Base-by-base conservation (phyloP, 2,113 vertebrate species). In the Cathartes aura region DNA sequence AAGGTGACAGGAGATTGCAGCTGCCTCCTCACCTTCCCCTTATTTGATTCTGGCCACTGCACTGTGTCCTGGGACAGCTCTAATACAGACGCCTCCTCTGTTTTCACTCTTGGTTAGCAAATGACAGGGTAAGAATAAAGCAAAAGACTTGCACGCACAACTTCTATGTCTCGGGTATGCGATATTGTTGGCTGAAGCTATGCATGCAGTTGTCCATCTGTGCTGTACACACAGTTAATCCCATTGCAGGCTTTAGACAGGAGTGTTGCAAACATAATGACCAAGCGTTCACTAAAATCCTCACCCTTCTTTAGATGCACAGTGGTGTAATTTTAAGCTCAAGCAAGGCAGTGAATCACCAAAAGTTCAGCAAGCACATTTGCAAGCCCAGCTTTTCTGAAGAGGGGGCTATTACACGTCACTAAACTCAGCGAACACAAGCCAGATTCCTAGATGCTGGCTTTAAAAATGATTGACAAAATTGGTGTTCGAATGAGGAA, bases 161-260 rank as follows among this genome's bases (percentile, higher is more conserved):
- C 4, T 3, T 0, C 53, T 6, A 2, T 16, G 12, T 11, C 60
- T 50, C 24, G 3, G 12, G 10, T 12, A 29, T 59, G 42, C 0
- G 17, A 8, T 8, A 34, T 0, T 62, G 4, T 12, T 63, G 79
- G 18, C 56, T 42, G 60, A 6, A 48, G 29, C 56, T 67, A 7
- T 3, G 3, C 38, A 7, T 2, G 13, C 20, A 7, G 58, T 5
- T 58, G 19, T 6, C 50, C 30, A 1, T 2, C 73, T 26, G 16
- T 42, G 24, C n/a, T 58, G 40, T 21, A 19, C 30, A 34, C 36
- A 32, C 43, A 29, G 10, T 9, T 42, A 75, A 17, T 32, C 21
- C 48, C 27, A 0, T 0, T 6, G 21, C 30, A 27, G 48, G n/a
- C n/a, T 71, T 50, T 26, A 42, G 11, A 3, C 32, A 27, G 26